A percentile compares a stretch with the other conserved stretches of the same genome.
Conservation (phyloP, 2,113 vertebrate genomes). For the Eretmochelys imbricata region DNA sequence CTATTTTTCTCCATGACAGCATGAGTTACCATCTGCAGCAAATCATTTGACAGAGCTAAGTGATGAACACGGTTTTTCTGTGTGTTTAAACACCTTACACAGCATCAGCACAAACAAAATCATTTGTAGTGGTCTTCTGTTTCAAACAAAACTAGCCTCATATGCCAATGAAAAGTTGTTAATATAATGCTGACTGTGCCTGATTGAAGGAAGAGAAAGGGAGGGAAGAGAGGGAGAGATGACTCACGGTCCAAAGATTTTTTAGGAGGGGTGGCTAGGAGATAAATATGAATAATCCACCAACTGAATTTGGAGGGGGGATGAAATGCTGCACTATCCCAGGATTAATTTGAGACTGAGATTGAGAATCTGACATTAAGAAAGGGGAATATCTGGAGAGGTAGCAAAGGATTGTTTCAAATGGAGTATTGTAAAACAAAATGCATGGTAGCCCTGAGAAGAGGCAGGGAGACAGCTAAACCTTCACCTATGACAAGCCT, state of each 20-base stretch:
- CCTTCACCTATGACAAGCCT: accelerated
- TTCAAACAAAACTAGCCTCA: neutral
- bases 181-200: neutral
- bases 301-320: neutral
- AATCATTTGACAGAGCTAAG: neutral
- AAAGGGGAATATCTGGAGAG: no score
- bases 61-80: neutral
- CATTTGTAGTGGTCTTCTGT: neutral
- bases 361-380: neutral
- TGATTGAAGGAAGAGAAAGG: neutral
- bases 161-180: neutral
- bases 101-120: neutral
- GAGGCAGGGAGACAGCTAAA: neutral
- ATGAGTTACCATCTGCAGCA: neutral
- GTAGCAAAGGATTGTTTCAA: neutral
- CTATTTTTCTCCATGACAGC: neutral
- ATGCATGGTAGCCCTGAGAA: neutral
- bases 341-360: neutral
- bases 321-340: neutral
- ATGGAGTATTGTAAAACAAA: accelerated
- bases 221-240: neutral
- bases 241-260: neutral
- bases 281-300: neutral
- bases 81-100: neutral
- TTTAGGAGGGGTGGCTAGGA: neutral